Evolutionary conservation across 2,888 invertebrate genomes (phyloP).

Genomic region (Caenorhabditis panamensis): DNA sequence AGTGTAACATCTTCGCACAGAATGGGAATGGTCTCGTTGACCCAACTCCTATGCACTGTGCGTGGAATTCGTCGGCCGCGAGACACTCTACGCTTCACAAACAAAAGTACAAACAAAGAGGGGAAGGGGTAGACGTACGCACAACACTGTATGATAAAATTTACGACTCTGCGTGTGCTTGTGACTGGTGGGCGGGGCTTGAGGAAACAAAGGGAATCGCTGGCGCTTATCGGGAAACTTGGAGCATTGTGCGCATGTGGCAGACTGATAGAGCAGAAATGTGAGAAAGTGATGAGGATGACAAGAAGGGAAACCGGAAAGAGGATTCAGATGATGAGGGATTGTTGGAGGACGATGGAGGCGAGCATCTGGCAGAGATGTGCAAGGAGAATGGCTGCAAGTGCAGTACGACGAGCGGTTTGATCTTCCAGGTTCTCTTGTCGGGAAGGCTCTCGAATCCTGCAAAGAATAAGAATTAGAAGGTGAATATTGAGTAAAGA

Average conservation of each 20-base stretch:
- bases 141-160: slow-evolving; percentile 55
- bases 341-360: slow-evolving; percentile 94
- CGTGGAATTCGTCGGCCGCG: neutral
- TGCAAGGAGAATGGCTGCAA: slow-evolving; percentile 90
- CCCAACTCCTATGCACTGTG: neutral
- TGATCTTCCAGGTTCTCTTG: slow-evolving; percentile 68
- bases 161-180: slow-evolving; percentile 37
- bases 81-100: slow-evolving; percentile 15
- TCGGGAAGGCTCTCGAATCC: slow-evolving; percentile 44
- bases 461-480: neutral
- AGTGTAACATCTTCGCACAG: slow-evolving; percentile 23
- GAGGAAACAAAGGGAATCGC: slow-evolving; percentile 36
- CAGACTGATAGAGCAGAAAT: slow-evolving; percentile 11
- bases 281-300: neutral
- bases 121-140: slow-evolving; percentile 8
- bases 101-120: slow-evolving; percentile 54
- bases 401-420: slow-evolving; percentile 74
- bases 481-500: neutral
- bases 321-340: slow-evolving; percentile 80
- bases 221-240: slow-evolving; percentile 30
- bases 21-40: slow-evolving; percentile 23
- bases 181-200: slow-evolving; percentile 23
- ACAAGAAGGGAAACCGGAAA: neutral
- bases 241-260: slow-evolving; percentile 6
- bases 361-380: slow-evolving; percentile 97